Percentiles rank a stretch among this genome's conserved stretches.
These are phyloP conservation scores for Platyscapa corneri DNA, from an alignment of 1,140 invertebrate genomes.

Conservation along the genomic window DNA sequence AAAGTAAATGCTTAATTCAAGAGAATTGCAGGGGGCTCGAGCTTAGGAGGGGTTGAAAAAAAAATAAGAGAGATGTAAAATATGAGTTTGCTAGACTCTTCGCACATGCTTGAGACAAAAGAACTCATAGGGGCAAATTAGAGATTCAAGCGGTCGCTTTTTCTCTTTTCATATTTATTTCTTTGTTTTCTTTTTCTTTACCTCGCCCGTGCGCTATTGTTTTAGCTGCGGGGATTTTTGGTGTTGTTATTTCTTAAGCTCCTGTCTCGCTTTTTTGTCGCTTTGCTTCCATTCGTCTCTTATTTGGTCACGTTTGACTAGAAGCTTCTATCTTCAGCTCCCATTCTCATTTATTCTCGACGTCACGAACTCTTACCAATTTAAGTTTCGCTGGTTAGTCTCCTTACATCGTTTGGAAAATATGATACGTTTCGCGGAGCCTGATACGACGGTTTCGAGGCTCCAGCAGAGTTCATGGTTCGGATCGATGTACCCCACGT, in stretches of 20 bases:
- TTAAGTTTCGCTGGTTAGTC: slow-evolving; percentile 53
- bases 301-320: neutral
- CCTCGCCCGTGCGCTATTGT: slow-evolving; percentile 53
- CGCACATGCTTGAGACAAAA: slow-evolving; percentile 44
- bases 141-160: slow-evolving; percentile 71
- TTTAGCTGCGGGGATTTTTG: slow-evolving; percentile 40
- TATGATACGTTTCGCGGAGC: neutral
- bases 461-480: neutral
- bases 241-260: slow-evolving; percentile 55
- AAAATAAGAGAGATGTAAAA: slow-evolving; percentile 38
- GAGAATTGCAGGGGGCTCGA: slow-evolving; percentile 45
- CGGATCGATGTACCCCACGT: no score
- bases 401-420: neutral
- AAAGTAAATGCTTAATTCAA: slow-evolving; percentile 46
- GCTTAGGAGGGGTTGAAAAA: slow-evolving; percentile 51
- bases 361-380: neutral
- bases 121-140: slow-evolving; percentile 67
- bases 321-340: neutral
- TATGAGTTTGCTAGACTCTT: slow-evolving; percentile 2
- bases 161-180: slow-evolving; percentile 72
- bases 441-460: neutral
- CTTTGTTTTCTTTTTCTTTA: slow-evolving; percentile 67
- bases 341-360: neutral
- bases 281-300: neutral
- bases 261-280: slow-evolving; percentile 39